Conservation (phyloP, 2,797 vertebrate species). For the Myiothlypis chrysogaster region DNA sequence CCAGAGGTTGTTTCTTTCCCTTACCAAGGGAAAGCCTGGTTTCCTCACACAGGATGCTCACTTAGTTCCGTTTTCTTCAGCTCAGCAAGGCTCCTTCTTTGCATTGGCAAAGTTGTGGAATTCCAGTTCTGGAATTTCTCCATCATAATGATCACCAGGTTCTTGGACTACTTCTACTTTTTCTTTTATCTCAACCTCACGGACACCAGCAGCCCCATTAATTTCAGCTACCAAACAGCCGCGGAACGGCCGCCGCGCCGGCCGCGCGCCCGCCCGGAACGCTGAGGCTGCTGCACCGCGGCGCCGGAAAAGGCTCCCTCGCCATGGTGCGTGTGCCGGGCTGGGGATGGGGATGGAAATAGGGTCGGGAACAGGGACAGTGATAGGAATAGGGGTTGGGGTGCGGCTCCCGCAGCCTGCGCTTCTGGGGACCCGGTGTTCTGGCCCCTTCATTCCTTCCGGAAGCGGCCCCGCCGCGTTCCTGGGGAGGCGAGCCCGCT, state of each 20-base stretch:
- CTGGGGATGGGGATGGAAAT: rapidly evolving
- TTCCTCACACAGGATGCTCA: not conserved
- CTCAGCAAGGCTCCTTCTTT: not conserved
- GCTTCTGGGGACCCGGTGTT: too few species aligned
- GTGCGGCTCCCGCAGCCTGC: rapidly evolving
- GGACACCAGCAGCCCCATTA: not conserved
- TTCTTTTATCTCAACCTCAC: not conserved
- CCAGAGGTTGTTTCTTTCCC: not conserved
- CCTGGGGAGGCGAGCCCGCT: not conserved
- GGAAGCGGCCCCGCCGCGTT: not conserved
- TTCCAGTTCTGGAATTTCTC: constrained; percentile 59
- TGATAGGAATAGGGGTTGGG: rapidly evolving
- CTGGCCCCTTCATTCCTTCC: too few species aligned
- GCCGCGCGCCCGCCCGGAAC: not conserved
- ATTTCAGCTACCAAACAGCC: rapidly evolving
- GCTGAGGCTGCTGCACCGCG: not conserved
- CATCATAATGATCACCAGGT: not conserved
- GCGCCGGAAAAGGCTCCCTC: rapidly evolving
- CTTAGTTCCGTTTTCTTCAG: not conserved
- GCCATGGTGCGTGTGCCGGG: not conserved
- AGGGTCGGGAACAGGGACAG: too few species aligned
- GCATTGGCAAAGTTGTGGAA: constrained; percentile 23
- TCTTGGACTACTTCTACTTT: not conserved
- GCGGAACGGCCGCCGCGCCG: not conserved
- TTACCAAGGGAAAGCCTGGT: not conserved